A percentile compares a stretch with the other conserved stretches of the same genome.
Conservation (phyloP, 2,797 vertebrate species). For the Falco peregrinus region DNA sequence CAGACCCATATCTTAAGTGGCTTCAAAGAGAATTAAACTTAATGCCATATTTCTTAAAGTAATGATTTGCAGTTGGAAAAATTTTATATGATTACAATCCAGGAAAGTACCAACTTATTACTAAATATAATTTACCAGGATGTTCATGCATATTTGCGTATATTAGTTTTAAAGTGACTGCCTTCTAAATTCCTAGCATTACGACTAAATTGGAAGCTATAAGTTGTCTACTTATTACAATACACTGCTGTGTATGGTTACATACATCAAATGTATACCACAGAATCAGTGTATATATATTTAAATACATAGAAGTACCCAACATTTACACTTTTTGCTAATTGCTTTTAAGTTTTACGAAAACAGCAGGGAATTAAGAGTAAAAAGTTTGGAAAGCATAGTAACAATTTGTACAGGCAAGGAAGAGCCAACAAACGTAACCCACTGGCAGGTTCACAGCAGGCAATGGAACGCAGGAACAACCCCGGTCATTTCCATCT, state of each 20-base stretch:
- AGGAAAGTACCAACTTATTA: slow-evolving; percentile 5
- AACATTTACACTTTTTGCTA: neutral
- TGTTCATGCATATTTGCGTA: neutral
- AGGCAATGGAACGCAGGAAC: neutral
- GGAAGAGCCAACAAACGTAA: neutral
- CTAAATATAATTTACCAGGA: neutral
- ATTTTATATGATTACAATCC: neutral
- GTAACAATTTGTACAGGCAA: neutral
- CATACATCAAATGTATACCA: neutral
- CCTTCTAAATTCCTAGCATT: neutral
- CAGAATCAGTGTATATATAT: neutral
- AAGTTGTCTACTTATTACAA: neutral
- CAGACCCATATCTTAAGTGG: neutral
- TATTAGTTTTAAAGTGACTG: neutral
- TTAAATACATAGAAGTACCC: neutral
- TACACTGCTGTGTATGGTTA: neutral
- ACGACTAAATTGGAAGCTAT: neutral
- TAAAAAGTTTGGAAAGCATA: neutral
- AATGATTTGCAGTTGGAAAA: neutral
- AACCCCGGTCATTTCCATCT: accelerated
- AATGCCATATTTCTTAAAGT: neutral
- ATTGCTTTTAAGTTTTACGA: neutral
- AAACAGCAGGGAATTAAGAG: neutral
- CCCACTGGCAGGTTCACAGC: neutral
- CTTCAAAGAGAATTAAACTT: neutral